Conservation (phyloP, 2,888 invertebrate genomes). For the Augiades crinisus region DNA sequence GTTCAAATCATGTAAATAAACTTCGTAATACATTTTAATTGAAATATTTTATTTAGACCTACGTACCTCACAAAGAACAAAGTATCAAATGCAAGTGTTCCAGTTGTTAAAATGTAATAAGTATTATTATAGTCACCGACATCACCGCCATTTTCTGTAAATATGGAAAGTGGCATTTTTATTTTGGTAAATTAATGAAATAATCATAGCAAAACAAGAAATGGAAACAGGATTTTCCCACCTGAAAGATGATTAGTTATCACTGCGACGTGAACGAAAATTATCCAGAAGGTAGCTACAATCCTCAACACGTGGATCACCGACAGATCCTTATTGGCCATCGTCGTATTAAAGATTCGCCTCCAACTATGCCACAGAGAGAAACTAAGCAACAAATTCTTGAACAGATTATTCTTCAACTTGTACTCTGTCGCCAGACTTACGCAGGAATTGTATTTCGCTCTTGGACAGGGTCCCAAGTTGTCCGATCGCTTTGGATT, state of each 20-base stretch:
- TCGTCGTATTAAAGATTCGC: conserved; percentile 67
- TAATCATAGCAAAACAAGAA: background rate
- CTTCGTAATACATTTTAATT: background rate
- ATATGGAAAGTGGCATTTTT: background rate
- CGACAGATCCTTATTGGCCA: conserved; percentile 74
- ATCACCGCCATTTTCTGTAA: conserved; percentile 70
- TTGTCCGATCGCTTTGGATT: conserved; percentile 44
- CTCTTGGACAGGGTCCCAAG: conserved; percentile 52
- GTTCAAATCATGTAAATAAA: background rate
- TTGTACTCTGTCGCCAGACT: conserved; percentile 55
- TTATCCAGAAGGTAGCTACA: conserved; percentile 84
- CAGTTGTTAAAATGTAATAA: conserved; percentile 76
- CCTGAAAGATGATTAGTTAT: conserved; percentile 85
- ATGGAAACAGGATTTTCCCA: conserved; percentile 40
- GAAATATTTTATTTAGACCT: no score
- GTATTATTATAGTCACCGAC: conserved; percentile 62
- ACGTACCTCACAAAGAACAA: conserved; percentile 83
- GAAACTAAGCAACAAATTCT: conserved; percentile 62
- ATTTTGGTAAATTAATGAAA: no score
- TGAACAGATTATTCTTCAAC: conserved; percentile 47
- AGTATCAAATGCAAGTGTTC: conserved; percentile 82
- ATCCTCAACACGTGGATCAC: conserved; percentile 83
- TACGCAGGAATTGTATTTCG: conserved; percentile 57
- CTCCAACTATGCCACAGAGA: conserved; percentile 64
- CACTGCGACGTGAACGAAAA: conserved; percentile 83